Base-by-base conservation (phyloP, 1,140 invertebrate species). In the Drosophila trapezifrons region DNA sequence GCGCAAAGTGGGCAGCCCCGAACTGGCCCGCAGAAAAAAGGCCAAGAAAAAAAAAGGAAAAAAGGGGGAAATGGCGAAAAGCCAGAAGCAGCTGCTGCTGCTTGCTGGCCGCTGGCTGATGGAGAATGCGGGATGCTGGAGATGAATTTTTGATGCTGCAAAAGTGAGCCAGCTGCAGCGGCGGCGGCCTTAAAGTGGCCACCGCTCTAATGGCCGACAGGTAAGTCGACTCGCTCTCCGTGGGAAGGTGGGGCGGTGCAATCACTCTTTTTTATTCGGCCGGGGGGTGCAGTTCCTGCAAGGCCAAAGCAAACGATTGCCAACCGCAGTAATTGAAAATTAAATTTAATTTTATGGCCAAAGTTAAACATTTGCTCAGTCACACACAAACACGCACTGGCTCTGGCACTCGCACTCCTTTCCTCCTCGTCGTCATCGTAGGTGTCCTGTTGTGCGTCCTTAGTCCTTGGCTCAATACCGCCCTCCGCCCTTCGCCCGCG, bases 261-360 rank as follows among this genome's bases (percentile, higher is more conserved):
- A 57, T 63, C 63, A 47, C 63, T 63, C 37, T 45, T 47, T 54
- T 63, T 54, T 63, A 75, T 76, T 32, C 49, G 49, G 32, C 38
- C 57, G 25, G 20, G 32, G 49, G 67, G 49, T 40, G 42, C 20
- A 47, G 37, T 38, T 47, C 13, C n/a, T 46, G 66, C 17, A 29
- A 32, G 49, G 49, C 38, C 38, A 69, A 67, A 18, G 42, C 64
- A 38, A 57, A 35, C 51, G 42, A 76, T 71, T 71, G 75, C 70
- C 72, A 76, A 65, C 74, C 78, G 77, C 70, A 71, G 77, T 90
- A 90, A 90, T 90, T 90, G 87, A 86, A 90, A 90, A 90, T 90
- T 90, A 90, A 90, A 83, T 90, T 70, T 90, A 78, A 90, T 86
- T 90, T 90, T 86, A 90, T 83, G 74, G 59, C 67, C 71, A 80